Percentiles rank a stretch among this genome's conserved stretches.
phyloP scores from a whole-genome alignment of 2,888 invertebrate genomes.

The Trachelus iudaicus region DNA sequence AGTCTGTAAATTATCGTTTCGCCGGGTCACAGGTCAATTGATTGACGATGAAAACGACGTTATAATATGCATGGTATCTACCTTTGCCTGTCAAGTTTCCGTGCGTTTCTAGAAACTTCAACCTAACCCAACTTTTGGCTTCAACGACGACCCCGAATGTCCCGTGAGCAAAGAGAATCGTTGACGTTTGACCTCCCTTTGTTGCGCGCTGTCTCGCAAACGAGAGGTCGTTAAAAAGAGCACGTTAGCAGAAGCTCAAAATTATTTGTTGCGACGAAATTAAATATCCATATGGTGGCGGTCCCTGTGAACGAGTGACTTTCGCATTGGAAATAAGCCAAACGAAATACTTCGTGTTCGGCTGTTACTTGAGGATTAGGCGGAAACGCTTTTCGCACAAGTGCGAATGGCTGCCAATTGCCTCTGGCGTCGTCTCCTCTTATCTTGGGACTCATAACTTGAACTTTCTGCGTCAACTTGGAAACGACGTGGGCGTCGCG shows the following conservation, averaged over 20 bases:
- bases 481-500: neutral
- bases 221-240: neutral
- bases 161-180: neutral
- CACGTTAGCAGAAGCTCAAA: neutral
- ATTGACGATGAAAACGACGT: neutral
- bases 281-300: neutral
- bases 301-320: neutral
- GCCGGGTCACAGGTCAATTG: neutral
- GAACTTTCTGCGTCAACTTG: neutral
- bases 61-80: neutral
- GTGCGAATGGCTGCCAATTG: neutral
- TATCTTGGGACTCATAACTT: neutral
- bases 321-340: neutral
- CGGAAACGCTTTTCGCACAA: neutral
- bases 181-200: neutral
- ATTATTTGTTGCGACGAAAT: neutral
- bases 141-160: neutral
- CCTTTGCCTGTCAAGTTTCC: neutral
- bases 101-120: too few relatives aligned
- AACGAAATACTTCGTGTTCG: neutral
- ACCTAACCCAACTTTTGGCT: neutral
- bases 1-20: too few relatives aligned
- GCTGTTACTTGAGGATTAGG: neutral
- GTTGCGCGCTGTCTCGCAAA: neutral
- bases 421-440: neutral